These are phyloP conservation scores for Glyphotaelius pellucidus DNA, from an alignment of 2,888 invertebrate species.

Conservation along the genomic window DNA sequence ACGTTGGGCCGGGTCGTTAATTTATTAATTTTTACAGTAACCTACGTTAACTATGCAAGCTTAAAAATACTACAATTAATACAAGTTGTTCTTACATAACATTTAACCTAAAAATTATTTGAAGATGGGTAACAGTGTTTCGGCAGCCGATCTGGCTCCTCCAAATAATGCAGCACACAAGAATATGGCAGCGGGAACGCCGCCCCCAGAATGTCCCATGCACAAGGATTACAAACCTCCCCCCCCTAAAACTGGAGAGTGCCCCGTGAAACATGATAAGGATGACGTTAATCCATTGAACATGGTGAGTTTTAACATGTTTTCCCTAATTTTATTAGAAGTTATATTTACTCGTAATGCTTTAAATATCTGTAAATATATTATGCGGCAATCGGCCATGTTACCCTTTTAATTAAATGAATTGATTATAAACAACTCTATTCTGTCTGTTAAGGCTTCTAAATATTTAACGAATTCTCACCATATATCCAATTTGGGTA, in stretches of 20 bases:
- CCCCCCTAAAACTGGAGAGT: conserved; percentile 76
- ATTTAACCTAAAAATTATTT: conserved; percentile 50
- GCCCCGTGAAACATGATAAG: conserved; percentile 82
- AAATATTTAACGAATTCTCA: not conserved
- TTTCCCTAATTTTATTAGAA: not conserved
- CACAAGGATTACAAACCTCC: conserved; percentile 78
- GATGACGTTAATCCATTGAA: conserved; percentile 89
- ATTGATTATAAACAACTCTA: no score
- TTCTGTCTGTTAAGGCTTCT: no score
- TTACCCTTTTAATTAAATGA: not conserved
- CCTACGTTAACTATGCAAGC: not conserved
- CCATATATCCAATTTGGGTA: not conserved
- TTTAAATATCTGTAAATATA: not conserved
- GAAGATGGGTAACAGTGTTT: conserved; percentile 80
- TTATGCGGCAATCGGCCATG: not conserved
- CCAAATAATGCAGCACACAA: conserved; percentile 17
- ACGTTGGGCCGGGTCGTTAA: not conserved
- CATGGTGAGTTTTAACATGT: conserved; percentile 78
- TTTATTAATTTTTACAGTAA: not conserved
- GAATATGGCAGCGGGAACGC: conserved; percentile 72
- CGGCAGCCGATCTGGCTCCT: conserved; percentile 74
- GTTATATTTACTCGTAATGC: no score
- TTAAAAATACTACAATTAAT: not conserved
- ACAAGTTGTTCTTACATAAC: conserved; percentile 51
- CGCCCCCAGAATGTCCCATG: conserved; percentile 92